Evolutionary conservation across 2,888 invertebrate genomes (phyloP), one percentile per base, ranked within the genome.

Genomic region (Andrena minutula): DNA sequence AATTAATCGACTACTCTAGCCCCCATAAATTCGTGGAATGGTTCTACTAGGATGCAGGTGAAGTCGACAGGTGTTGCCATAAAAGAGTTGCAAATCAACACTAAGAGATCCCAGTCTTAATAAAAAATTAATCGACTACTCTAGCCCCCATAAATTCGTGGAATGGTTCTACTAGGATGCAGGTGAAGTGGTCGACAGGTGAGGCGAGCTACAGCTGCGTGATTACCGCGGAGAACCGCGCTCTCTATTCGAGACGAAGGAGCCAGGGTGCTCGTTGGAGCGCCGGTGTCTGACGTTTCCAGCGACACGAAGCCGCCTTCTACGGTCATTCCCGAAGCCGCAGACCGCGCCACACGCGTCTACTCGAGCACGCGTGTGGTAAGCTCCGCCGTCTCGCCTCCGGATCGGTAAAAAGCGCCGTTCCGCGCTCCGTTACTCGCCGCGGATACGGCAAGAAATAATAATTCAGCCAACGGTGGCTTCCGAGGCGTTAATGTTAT

Each of bases 261-360:
- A 73, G 83, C 73, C 82, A 66, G 58, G 70, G 84, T 83, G 88
- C 65, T 84, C 88, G 88, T 81, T 87, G 88, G 84, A 88, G 82
- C 87, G 88, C 87, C 89, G 86, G 87, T 90, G 89, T 89, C 89
- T 89, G 89, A 87, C 85, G 85, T 20, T 73, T 82, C 88, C 75
- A 81, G 91, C 91, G 88, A 92, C 92, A 90, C 86, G 84, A 83
- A 85, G 66, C 80, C 86, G 86, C 82, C 88, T 88, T 88, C 87
- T 87, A 88, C 84, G 81, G 76, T 85, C 81, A 77, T 82, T 82
- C 83, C 41, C 65, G 56, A 68, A 49, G 77, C 74, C 53, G 61
- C 70, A 56, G 79, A 69, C 60, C 73, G 73, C 81, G 76, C 84
- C 74, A 72, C 78, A 79, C 79, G 74, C 74, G 79, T 74, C 58